phyloP scores from a whole-genome alignment of 2,797 vertebrate genomes.

The Spinus pinus region DNA sequence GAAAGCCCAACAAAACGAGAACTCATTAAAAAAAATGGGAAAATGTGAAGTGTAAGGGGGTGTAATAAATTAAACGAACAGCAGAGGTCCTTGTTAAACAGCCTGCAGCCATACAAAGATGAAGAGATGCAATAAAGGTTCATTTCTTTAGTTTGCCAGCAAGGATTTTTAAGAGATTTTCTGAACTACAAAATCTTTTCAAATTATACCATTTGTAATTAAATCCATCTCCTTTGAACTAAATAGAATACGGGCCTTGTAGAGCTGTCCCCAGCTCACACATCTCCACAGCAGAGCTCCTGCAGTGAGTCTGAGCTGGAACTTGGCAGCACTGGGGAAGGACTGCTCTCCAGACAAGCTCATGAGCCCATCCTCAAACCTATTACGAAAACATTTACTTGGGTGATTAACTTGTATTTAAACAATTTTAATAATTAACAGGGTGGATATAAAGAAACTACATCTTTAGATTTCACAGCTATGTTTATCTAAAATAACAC shows the following conservation, averaged over 20 bases:
- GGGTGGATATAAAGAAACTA: background rate
- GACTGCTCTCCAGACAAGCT: background rate
- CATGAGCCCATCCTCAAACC: background rate
- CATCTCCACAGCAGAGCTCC: background rate
- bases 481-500: background rate
- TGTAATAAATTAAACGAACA: constrained; percentile 69
- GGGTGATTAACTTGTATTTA: background rate
- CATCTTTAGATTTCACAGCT: background rate
- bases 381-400: background rate
- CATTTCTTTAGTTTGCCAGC: background rate
- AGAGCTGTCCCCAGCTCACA: background rate
- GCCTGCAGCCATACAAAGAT: constrained; percentile 25
- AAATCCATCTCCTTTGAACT: constrained; percentile 1
- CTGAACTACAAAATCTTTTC: constrained; percentile 3
- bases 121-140: background rate
- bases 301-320: background rate
- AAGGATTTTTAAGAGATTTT: constrained; percentile 2
- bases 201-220: background rate
- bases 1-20: constrained; percentile 16
- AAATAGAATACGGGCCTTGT: background rate
- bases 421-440: background rate
- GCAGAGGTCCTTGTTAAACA: constrained; percentile 74
- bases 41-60: background rate
- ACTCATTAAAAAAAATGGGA: background rate
- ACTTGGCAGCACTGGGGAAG: background rate